Evolutionary conservation across 2,113 vertebrate species (phyloP).

Genomic region (Cyphomyrus discorhynchus): DNA sequence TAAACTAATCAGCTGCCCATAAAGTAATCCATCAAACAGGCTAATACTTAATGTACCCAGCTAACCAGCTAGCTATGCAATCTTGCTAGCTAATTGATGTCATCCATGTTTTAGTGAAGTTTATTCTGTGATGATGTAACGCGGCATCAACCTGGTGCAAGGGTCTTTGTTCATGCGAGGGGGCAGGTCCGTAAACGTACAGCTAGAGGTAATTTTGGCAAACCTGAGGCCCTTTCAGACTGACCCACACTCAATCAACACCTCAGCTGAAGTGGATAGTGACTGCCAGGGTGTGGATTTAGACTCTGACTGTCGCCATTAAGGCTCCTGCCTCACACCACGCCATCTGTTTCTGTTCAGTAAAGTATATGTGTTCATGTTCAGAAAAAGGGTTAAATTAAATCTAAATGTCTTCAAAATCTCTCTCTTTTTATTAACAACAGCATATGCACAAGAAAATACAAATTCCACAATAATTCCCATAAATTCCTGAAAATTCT

Average conservation of each 20-base stretch:
- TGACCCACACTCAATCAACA: neutral
- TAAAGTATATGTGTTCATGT: neutral
- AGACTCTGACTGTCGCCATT: neutral
- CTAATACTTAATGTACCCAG: neutral
- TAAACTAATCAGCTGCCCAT: neutral
- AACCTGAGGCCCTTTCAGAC: neutral
- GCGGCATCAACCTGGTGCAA: neutral
- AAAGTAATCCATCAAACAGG: neutral
- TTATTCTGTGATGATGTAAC: neutral
- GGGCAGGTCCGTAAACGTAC: neutral
- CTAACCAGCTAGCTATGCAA: neutral
- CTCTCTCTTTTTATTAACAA: neutral
- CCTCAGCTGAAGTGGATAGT: neutral
- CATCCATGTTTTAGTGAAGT: neutral
- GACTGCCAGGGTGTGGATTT: neutral
- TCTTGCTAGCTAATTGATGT: neutral
- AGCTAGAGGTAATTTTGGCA: neutral
- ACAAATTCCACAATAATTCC: neutral
- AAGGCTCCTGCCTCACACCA: neutral
- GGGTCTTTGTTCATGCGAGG: neutral
- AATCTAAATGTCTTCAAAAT: neutral
- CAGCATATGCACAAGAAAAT: neutral
- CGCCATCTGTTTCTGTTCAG: neutral
- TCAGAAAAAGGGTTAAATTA: neutral
- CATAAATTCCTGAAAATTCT: neutral